Evolutionary conservation across 2,888 invertebrate genomes (phyloP), one percentile per base, ranked within the genome.

Genomic region (Tethea ocularis): DNA sequence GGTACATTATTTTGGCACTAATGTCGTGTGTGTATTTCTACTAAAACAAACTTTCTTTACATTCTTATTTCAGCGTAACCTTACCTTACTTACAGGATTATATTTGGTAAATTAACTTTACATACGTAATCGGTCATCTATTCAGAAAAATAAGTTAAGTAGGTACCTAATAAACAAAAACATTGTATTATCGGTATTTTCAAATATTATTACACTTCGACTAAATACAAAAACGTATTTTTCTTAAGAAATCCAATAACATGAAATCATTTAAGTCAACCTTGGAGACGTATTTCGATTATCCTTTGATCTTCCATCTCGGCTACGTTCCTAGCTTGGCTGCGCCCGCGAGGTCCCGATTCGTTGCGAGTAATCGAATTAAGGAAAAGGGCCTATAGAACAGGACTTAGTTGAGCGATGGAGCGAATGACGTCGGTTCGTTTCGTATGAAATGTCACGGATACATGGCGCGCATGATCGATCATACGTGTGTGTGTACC

Each of bases 291-390:
- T 70, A 75, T 83, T 80, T 78, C 75, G 77, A 80, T 81, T 82
- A 83, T 81, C 78, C 81, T 84, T 83, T 84, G 83, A 86, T 83
- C 83, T 86, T 79, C 75, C 80, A 75, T 74, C 72, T 74, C 75
- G 72, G 75, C 75, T 74, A 72, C 71, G 68, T 68, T 71, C 69
- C 71, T 70, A 75, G 77, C 78, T 75, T 73, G 74, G 71, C 66
- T 74, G 75, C 71, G 74, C 73, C 64, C 75, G 75, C 76, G 73
- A 76, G 68, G 72, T 70, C 74, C 60, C 57, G 74, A 77, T 72
- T 80, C 77, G 75, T 75, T 76, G 69, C 68, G 71, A 76, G 81
- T 83, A 86, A 86, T 84, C 80, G 81, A 85, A 86, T 70, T 75
- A 76, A 71, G 76, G 73, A 74, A 78, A 77, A 74, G 79, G 74